A percentile compares a stretch with the other conserved stretches of the same genome.
Evolutionary conservation across 2,797 vertebrate species (phyloP).

Genomic region (Enteromius mattozi): DNA sequence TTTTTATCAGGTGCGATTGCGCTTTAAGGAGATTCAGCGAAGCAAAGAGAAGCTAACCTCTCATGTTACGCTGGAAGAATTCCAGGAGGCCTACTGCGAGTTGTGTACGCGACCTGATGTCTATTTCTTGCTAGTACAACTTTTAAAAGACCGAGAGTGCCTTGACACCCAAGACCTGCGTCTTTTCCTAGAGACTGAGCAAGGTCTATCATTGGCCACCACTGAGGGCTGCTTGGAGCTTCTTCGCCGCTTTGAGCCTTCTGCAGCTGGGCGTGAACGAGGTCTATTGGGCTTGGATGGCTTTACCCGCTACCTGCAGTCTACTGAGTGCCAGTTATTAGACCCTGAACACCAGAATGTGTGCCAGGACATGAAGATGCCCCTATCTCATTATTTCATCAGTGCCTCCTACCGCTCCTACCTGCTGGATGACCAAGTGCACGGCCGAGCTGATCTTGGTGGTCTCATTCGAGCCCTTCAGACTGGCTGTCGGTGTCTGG

Average conservation of each 20-base stretch:
- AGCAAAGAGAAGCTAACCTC: conserved; percentile 97
- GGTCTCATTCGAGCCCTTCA: conserved; percentile 91
- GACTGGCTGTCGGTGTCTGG: conserved; percentile 91
- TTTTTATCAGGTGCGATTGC: conserved; percentile 81
- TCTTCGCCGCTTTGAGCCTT: conserved; percentile 88
- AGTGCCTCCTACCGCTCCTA: conserved; percentile 96
- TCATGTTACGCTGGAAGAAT: conserved; percentile 93
- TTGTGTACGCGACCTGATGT: conserved; percentile 96
- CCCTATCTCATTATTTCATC: conserved; percentile 96
- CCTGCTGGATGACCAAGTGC: conserved; percentile 92
- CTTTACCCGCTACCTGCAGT: conserved; percentile 92
- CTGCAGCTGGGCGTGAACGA: conserved; percentile 85
- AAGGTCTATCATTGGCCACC: conserved; percentile 89
- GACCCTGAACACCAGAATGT: conserved; percentile 92
- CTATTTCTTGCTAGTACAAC: conserved; percentile 95
- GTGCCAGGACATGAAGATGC: conserved; percentile 94
- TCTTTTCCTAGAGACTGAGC: conserved; percentile 95
- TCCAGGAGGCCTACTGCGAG: conserved; percentile 93
- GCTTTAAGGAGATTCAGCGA: conserved; percentile 97
- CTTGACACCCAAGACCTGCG: conserved; percentile 94
- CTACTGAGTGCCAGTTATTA: conserved; percentile 93
- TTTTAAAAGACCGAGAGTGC: conserved; percentile 96
- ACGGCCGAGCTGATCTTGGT: conserved; percentile 90
- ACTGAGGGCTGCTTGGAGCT: conserved; percentile 93
- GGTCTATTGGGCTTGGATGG: conserved; percentile 94